phyloP scores from a whole-genome alignment of 2,797 vertebrate genomes.

The Pseudopleuronectes americanus region DNA sequence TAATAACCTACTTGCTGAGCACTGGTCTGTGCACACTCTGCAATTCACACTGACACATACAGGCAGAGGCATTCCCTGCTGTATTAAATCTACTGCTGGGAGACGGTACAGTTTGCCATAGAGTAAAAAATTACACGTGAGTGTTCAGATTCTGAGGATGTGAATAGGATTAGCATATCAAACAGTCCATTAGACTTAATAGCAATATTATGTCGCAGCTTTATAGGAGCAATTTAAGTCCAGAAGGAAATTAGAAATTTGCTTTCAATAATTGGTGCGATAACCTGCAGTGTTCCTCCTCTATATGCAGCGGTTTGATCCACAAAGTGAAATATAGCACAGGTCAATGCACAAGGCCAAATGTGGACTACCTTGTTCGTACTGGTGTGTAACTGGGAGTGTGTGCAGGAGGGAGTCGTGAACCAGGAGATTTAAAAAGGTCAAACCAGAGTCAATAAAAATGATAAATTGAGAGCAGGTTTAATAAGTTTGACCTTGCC shows the following conservation, averaged over 20 bases:
- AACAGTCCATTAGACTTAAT: conserved; percentile 66
- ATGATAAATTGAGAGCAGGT: conserved; percentile 47
- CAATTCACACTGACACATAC: conserved; percentile 42
- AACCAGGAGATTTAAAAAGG: conserved; percentile 22
- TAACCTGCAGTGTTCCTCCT: conserved; percentile 28
- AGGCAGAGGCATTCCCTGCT: conserved; percentile 49
- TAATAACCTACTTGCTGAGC: conserved; percentile 37
- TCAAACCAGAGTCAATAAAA: conserved; percentile 49
- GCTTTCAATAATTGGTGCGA: conserved; percentile 43
- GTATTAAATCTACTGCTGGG: conserved; percentile 46
- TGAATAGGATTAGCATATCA: conserved; percentile 65
- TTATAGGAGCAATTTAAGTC: conserved; percentile 39
- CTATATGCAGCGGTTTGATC: conserved; percentile 4
- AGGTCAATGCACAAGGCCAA: not conserved
- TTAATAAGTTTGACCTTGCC: conserved; percentile 85
- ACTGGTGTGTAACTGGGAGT: conserved; percentile 2
- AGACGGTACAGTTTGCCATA: conserved; percentile 20
- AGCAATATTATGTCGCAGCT: conserved; percentile 50
- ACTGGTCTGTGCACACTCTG: conserved; percentile 23
- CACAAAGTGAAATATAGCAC: conserved; percentile 25
- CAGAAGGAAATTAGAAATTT: conserved; percentile 43
- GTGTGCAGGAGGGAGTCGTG: not conserved
- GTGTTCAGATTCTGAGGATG: conserved; percentile 32
- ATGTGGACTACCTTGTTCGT: conserved; percentile 6
- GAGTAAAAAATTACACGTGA: conserved; percentile 38